Evolutionary conservation across 2,113 vertebrate genomes (phyloP), one percentile per base, ranked within the genome.

Genomic region (Semnornis frantzii): DNA sequence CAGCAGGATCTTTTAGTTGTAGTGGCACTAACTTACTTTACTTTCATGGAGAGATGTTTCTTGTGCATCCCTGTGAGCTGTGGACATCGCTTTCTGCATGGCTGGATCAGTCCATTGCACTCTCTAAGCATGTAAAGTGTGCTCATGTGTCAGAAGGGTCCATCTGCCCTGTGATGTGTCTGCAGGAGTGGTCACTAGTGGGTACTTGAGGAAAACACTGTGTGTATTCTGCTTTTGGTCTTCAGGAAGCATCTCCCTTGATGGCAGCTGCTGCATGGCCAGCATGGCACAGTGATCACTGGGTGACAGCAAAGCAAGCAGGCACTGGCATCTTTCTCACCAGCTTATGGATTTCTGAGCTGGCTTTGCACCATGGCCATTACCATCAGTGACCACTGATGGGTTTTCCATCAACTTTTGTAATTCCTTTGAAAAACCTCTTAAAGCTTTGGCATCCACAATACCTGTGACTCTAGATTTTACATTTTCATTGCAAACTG

Each of bases 131-230:
- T 14, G 2, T 33, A 3, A 74, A 31, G 27, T 20, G 15, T 88
- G 39, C 7, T 17, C 2, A 0, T 1, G 54, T 52, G 54, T 75
- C 0, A 0, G n/a, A 55, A 42, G 48, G 24, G 42, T 81, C 58
- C 16, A 4, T 30, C 11, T 52, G 20, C 39, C 24, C 64, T 4
- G 0, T 52, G n/a, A 19, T 46, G 15, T 46, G 46, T 46, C 46
- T 46, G 25, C 34, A 57, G 6, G 33, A 60, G 37, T 52, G 46
- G 24, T 25, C 64, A 3, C 19, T 44, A 33, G 2, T 50, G 25
- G 50, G 30, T 52, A 30, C 14, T 64, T 33, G 17, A 68, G 25
- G 63, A 7, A 69, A 27, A 6, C 7, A 14, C 3, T 1, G 0
- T 62, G 37, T 57, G 68, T 57, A 14, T 63, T 81, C 76, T 90